These are phyloP conservation scores for Dallia pectoralis DNA, from an alignment of 2,797 vertebrate genomes.

Conservation along the genomic window DNA sequence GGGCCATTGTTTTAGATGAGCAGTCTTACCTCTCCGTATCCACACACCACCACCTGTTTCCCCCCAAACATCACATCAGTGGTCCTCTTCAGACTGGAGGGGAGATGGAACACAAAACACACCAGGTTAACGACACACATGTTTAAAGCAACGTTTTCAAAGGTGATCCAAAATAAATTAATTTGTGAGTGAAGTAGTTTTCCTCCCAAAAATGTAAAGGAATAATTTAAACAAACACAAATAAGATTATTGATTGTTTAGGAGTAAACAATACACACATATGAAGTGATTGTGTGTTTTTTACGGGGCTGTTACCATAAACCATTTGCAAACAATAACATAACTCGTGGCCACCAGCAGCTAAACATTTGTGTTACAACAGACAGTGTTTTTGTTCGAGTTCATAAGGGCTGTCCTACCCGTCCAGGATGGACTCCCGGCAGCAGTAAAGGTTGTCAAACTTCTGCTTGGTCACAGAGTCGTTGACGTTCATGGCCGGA, in stretches of 20 bases:
- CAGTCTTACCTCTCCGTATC: slow-evolving; percentile 90
- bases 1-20: background rate
- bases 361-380: background rate
- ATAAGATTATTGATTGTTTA: too few relatives aligned
- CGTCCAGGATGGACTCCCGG: slow-evolving; percentile 91
- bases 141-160: background rate
- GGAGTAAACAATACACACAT: too few relatives aligned
- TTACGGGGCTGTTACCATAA: background rate
- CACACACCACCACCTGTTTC: slow-evolving; percentile 95
- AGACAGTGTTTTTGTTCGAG: too few relatives aligned
- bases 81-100: slow-evolving; percentile 87
- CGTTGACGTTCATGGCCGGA: slow-evolving; percentile 97
- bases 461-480: slow-evolving; percentile 97
- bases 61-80: slow-evolving; percentile 97
- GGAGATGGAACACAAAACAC: slow-evolving; percentile 12
- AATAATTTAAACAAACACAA: too few relatives aligned
- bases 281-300: background rate
- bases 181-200: too few relatives aligned
- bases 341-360: background rate
- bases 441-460: slow-evolving; percentile 98
- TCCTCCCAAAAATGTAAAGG: background rate
- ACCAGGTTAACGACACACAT: background rate
- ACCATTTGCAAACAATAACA: background rate
- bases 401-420: background rate
- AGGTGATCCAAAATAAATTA: too few relatives aligned